Conservation (phyloP, 2,888 invertebrate genomes). For the Volucella inanis region DNA sequence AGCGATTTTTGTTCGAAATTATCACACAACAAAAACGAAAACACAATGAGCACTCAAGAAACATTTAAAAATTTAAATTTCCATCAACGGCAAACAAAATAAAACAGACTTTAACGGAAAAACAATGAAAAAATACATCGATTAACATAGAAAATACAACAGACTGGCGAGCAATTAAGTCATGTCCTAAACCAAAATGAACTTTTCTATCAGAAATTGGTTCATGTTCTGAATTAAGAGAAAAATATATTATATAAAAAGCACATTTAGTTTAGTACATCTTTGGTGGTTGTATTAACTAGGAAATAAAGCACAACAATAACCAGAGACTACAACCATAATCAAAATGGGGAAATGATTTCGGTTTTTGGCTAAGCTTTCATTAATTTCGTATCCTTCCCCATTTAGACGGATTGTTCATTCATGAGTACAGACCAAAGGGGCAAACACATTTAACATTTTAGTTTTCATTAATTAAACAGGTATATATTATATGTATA, state of each 20-base stretch:
- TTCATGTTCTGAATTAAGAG: conserved; percentile 55
- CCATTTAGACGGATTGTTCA: conserved; percentile 9
- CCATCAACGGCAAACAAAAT: conserved; percentile 13
- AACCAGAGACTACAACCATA: conserved; percentile 43
- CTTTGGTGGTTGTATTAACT: conserved; percentile 55
- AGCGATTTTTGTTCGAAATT: no score
- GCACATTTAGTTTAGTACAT: conserved; percentile 44
- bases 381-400: not conserved
- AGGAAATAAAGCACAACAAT: not conserved
- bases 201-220: conserved; percentile 54
- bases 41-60: conserved; percentile 12
- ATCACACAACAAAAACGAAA: conserved; percentile 8
- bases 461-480: conserved; percentile 6
- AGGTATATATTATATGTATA: not conserved
- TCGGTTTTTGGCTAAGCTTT: conserved; percentile 19
- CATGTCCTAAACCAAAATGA: conserved; percentile 63
- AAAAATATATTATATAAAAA: not conserved
- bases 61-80: conserved; percentile 3
- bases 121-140: conserved; percentile 52
- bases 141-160: conserved; percentile 66
- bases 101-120: conserved; percentile 41
- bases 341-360: not conserved
- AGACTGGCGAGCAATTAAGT: conserved; percentile 61
- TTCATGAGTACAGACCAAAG: conserved; percentile 45
- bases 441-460: conserved; percentile 35